phyloP scores from a whole-genome alignment of 2,797 vertebrate species.

The Phataginus tetradactyla region DNA sequence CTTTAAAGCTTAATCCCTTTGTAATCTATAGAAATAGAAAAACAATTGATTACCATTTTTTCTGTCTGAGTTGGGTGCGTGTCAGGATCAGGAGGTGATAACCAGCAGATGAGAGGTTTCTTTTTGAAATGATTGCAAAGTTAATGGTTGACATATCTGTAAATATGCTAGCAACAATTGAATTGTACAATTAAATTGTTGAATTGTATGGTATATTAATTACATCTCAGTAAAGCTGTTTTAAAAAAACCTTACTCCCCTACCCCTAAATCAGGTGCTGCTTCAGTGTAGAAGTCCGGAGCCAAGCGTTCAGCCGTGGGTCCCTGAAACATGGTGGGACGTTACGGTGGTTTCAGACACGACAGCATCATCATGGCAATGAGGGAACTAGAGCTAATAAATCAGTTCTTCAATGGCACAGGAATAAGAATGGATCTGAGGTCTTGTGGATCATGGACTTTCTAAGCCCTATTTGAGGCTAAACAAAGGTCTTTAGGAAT shows the following conservation, averaged over 20 bases:
- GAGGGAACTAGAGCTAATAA: not conserved
- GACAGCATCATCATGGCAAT: not conserved
- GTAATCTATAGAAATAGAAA: not conserved
- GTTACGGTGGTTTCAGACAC: not conserved
- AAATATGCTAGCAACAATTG: not conserved
- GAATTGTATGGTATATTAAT: not conserved
- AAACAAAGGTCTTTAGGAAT: not conserved
- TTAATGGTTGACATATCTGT: not conserved
- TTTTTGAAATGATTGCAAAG: not conserved
- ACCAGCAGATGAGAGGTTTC: not conserved
- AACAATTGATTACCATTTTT: not conserved
- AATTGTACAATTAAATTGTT: not conserved
- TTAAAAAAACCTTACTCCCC: not conserved
- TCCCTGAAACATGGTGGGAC: not conserved
- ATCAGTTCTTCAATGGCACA: not conserved
- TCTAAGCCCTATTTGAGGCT: not conserved
- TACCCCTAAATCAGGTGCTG: not conserved
- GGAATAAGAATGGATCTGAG: not conserved
- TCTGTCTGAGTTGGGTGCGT: no score
- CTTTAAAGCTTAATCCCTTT: not conserved
- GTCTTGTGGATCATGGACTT: not conserved
- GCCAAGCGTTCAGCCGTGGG: not conserved
- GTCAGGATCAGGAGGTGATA: not conserved
- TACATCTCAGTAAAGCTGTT: not conserved
- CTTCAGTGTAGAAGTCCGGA: not conserved